Conservation (phyloP, 2,797 vertebrate genomes). For the Adrianichthys oophorus region DNA sequence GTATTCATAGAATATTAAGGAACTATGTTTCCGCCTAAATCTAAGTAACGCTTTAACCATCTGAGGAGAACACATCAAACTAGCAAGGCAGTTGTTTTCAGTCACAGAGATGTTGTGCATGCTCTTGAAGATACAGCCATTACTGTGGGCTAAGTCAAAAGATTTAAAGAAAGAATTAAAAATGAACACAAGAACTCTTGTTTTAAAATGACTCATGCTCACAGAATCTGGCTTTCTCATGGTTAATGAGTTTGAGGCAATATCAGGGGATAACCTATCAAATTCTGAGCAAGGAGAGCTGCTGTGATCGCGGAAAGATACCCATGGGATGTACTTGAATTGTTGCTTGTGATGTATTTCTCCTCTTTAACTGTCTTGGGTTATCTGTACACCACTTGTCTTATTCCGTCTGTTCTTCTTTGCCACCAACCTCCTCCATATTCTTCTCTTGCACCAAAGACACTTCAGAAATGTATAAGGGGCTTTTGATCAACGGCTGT, state of each 20-base stretch:
- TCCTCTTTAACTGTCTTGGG: slow-evolving; percentile 15
- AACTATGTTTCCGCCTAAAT: no score
- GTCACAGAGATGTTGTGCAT: not conserved
- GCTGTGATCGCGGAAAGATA: slow-evolving; percentile 38
- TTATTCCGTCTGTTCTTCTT: slow-evolving; percentile 12
- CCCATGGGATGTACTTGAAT: slow-evolving; percentile 32
- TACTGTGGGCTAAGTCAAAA: slow-evolving; percentile 21
- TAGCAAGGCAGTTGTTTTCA: slow-evolving; percentile 1
- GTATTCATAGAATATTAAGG: no score
- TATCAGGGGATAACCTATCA: slow-evolving; percentile 46
- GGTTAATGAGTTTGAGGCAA: slow-evolving; percentile 11
- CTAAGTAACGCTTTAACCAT: slow-evolving; percentile 10
- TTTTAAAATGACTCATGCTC: slow-evolving; percentile 14
- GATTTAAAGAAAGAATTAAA: slow-evolving; percentile 18
- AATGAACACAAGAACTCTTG: slow-evolving; percentile 31
- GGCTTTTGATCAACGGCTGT: slow-evolving; percentile 22
- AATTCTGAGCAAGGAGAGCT: slow-evolving; percentile 22
- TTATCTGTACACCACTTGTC: slow-evolving; percentile 22
- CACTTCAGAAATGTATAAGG: slow-evolving; percentile 2
- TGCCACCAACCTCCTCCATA: not conserved
- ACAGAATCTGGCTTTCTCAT: slow-evolving; percentile 15
- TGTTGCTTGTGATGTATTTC: slow-evolving; percentile 18
- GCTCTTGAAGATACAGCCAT: not conserved
- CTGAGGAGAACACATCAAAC: slow-evolving; percentile 38
- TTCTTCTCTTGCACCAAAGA: slow-evolving; percentile 18